Base-by-base conservation (phyloP, 2,888 invertebrate species). In the Drosophila rellima region DNA sequence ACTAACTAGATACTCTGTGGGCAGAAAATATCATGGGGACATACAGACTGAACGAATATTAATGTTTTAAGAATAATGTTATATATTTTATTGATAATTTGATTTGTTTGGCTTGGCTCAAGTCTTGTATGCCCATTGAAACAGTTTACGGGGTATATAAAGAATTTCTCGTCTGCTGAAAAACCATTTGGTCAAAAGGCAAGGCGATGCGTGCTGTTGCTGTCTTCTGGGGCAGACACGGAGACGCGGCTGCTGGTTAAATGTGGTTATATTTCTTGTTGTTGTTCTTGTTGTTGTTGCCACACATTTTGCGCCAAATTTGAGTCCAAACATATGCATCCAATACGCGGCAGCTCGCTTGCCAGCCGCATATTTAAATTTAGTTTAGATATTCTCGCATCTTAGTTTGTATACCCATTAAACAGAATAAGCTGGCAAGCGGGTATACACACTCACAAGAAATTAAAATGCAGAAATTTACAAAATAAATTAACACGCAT, bases 221-320 rank as follows among this genome's bases (percentile, higher is more conserved):
- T 40, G 56, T 18, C 51, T 67, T 59, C 15, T 45, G 37, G 57
- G 48, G 47, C 55, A 56, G 40, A 48, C 39, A 40, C 40, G 35
- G 35, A 59, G 59, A 31, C 37, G 59, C 39, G 17, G 47, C 33
- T 54, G 64, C 45, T 57, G 63, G 40, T 31, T 57, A 37, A 26
- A 50, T 39, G 37, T 23, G 61, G 20, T n/a, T 63, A 13, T 13
- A 61, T 3, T 48, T 69, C 44, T 56, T 65, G 69, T 57, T 66
- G 63, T 0, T 35, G 13, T 11, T 26, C 45, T 39, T 26, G 7
- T 26, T 26, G 61, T 64, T 70, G 79, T 65, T 79, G 75, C 56
- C 69, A 67, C 62, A 76, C 61, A 77, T 70, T 79, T 79, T 69
- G 63, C 77, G 80, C 76, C 80, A 78, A 78, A 69, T 79, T 79